Base-by-base conservation (phyloP, 2,797 vertebrate genomes). In the Trichosurus vulpecula region DNA sequence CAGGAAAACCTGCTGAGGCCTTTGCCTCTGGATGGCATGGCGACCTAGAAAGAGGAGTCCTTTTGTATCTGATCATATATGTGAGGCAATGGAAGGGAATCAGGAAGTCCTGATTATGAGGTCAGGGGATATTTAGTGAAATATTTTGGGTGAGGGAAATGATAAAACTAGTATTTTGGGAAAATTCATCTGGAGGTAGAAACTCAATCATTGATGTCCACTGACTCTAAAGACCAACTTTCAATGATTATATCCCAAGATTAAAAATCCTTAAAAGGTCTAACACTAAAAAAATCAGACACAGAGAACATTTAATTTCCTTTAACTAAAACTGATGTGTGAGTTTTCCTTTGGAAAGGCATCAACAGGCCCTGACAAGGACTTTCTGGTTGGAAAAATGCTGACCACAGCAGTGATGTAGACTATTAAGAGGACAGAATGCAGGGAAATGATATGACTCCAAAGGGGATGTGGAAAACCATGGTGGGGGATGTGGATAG, bases 301-400 rank as follows among this genome's bases (percentile, higher is more conserved):
- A 47, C 25, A 61, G 91, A 12, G 25, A 52, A 95, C 31, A 92
- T 35, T 92, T 54, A 92, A 58, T 91, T 92, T 94, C 81, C 94
- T 16, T 58, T 58, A 92, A 12, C 52, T 90, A 56, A 92, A 93
- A 87, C 14, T 91, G 54, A 55, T 91, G 29, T 52, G 90, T 92
- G 54, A 54, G 55, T 54, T 27, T 47, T 87, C 27, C 16, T 55
- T 53, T 35, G 19, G 54, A n/a, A 52, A 93, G 31, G 4, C 52
- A 29, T 0, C 25, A 30, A 54, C 52, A 90, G 25, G 90, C 35
- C 6, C 90, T 25, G 58, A 61, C 54, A 92, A 35, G 27, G 56
- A 53, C 56, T 61, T 51, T 92, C 92, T 74, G 93, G 51, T 58
- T 95, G 51, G 91, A 91, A 54, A 97, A 94, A 52, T n/a, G 74